Evolutionary conservation across 2,797 vertebrate species (phyloP).

Genomic region (Salmo trutta): DNA sequence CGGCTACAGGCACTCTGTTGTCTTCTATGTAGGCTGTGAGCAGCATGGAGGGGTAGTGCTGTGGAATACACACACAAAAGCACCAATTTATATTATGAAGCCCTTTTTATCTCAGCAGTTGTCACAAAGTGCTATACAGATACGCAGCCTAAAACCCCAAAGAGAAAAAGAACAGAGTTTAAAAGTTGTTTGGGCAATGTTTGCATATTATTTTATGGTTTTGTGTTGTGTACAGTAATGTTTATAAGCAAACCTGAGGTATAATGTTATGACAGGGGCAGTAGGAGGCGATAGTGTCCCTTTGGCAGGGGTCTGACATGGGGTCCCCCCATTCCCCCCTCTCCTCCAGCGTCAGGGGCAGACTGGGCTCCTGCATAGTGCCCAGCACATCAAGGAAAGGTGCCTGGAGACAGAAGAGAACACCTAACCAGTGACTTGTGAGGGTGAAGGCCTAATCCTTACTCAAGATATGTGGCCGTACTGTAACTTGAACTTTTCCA

Average conservation of each 20-base stretch:
- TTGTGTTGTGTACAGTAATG: background rate
- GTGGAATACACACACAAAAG: slow-evolving; percentile 6
- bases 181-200: background rate
- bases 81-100: no score
- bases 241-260: slow-evolving; percentile 82
- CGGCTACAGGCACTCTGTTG: slow-evolving; percentile 79
- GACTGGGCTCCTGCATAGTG: slow-evolving; percentile 84
- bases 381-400: slow-evolving; percentile 92
- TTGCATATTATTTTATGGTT: no score
- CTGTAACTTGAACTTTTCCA: background rate
- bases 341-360: slow-evolving; percentile 91
- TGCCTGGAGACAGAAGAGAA: slow-evolving; percentile 71
- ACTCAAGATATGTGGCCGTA: background rate
- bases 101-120: no score
- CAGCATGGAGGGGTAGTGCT: slow-evolving; percentile 90
- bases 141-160: no score
- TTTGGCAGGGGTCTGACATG: slow-evolving; percentile 72
- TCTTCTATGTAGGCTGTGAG: slow-evolving; percentile 88
- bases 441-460: background rate
- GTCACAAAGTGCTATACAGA: no score
- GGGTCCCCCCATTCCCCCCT: slow-evolving; percentile 95
- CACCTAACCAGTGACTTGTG: background rate
- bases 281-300: slow-evolving; percentile 84
- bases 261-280: slow-evolving; percentile 92
- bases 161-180: background rate